Conservation (phyloP, 2,888 invertebrate species). For the Tubulanus polymorphus region DNA sequence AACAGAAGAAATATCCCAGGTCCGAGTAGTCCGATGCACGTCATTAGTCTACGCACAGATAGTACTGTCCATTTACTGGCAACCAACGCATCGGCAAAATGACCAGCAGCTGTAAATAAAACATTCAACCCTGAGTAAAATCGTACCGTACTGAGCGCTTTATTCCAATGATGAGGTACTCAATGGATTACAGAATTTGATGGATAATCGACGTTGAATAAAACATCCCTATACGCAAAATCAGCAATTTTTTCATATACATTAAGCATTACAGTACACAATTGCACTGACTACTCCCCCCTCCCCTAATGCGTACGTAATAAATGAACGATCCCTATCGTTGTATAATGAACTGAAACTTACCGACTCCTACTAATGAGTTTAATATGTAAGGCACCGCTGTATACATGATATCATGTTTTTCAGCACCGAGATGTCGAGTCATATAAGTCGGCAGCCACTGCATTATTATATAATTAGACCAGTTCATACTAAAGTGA, state of each 20-base stretch:
- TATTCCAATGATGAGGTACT: not conserved
- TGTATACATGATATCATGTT: slow-evolving; percentile 67
- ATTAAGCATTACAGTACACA: too few species aligned
- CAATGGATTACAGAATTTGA: not conserved
- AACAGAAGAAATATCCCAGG: slow-evolving; percentile 69
- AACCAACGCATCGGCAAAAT: slow-evolving; percentile 67
- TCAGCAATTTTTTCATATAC: too few species aligned
- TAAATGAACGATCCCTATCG: too few species aligned
- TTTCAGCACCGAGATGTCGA: slow-evolving; percentile 64
- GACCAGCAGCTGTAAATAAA: slow-evolving; percentile 61
- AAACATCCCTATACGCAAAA: too few species aligned
- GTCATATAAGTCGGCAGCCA: slow-evolving; percentile 73
- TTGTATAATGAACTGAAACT: slow-evolving; percentile 43
- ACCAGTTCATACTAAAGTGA: slow-evolving; percentile 78
- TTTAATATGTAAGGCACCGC: slow-evolving; percentile 72
- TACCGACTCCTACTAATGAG: slow-evolving; percentile 67
- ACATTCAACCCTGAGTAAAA: not conserved
- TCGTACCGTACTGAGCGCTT: not conserved
- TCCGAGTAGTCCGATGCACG: slow-evolving; percentile 67
- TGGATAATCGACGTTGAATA: too few species aligned
- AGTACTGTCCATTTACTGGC: slow-evolving; percentile 62
- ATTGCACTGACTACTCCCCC: too few species aligned
- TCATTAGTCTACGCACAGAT: slow-evolving; percentile 69
- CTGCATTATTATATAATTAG: slow-evolving; percentile 74
- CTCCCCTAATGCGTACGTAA: too few species aligned